phyloP scores from a whole-genome alignment of 2,113 vertebrate genomes.

The Cricetomys ansorgei region DNA sequence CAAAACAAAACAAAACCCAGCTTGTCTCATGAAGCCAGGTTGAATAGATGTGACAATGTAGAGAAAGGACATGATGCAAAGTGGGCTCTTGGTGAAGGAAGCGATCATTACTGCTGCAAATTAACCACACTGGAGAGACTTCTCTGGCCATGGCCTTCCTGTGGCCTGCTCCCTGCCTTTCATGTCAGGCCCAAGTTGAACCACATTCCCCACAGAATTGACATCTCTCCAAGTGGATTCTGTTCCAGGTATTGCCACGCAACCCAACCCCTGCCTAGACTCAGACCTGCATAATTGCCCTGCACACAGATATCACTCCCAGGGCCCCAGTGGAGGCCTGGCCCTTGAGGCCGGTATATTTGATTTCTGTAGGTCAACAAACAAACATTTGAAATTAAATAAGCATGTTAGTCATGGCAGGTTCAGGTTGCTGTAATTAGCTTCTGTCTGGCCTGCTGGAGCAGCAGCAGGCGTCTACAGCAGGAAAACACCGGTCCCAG shows the following conservation, averaged over 20 bases:
- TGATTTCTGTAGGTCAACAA: constrained; percentile 48
- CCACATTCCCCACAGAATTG: constrained; percentile 32
- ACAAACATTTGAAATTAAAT: constrained; percentile 73
- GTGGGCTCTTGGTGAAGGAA: neutral
- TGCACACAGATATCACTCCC: neutral
- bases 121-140: neutral
- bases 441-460: constrained; percentile 23
- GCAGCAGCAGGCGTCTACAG: neutral
- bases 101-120: neutral
- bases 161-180: constrained; percentile 8
- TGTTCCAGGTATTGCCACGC: neutral
- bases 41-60: neutral
- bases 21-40: neutral
- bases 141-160: neutral
- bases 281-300: fast-evolving
- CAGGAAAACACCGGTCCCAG: neutral
- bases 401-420: constrained; percentile 64
- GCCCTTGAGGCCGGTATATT: neutral
- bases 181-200: constrained; percentile 30
- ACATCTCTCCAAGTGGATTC: constrained; percentile 43
- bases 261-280: neutral
- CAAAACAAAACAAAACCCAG: neutral
- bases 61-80: neutral
- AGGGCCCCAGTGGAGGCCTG: neutral
- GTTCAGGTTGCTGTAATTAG: constrained; percentile 66